Evolutionary conservation across 2,888 invertebrate genomes (phyloP).

Genomic region (Limnephilus auricula): DNA sequence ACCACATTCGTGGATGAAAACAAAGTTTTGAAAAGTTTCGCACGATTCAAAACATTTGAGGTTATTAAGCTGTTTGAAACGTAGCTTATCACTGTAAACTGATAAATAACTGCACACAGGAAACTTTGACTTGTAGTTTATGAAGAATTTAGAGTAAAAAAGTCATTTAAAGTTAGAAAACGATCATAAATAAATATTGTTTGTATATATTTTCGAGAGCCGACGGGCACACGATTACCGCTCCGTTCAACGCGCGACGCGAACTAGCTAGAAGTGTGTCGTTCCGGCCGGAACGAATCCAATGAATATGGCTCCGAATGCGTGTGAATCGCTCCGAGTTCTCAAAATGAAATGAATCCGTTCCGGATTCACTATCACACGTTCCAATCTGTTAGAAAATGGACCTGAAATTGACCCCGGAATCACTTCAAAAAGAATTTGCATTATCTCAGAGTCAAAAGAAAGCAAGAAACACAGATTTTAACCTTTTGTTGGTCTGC

Average conservation of each 20-base stretch:
- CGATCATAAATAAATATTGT: constrained; percentile 13
- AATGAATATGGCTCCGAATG: no score
- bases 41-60: constrained; percentile 27
- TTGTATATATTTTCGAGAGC: constrained; percentile 5
- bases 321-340: no score
- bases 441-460: no score
- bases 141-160: constrained; percentile 24
- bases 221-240: neutral
- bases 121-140: neutral
- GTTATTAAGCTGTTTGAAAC: constrained; percentile 22
- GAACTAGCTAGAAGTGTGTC: no score
- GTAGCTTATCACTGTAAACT: constrained; percentile 22
- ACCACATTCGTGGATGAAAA: neutral
- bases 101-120: constrained; percentile 15
- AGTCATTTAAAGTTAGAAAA: constrained; percentile 42
- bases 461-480: no score
- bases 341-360: no score
- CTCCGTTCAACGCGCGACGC: constrained; percentile 30
- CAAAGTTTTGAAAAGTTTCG: constrained; percentile 38
- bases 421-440: no score
- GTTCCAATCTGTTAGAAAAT: no score
- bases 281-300: no score
- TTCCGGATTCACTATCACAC: no score
- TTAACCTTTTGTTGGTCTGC: no score
- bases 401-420: no score